Evolutionary conservation across 2,113 vertebrate species (phyloP), one percentile per base, ranked within the genome.

Genomic region (Xiphorhynchus elegans): DNA sequence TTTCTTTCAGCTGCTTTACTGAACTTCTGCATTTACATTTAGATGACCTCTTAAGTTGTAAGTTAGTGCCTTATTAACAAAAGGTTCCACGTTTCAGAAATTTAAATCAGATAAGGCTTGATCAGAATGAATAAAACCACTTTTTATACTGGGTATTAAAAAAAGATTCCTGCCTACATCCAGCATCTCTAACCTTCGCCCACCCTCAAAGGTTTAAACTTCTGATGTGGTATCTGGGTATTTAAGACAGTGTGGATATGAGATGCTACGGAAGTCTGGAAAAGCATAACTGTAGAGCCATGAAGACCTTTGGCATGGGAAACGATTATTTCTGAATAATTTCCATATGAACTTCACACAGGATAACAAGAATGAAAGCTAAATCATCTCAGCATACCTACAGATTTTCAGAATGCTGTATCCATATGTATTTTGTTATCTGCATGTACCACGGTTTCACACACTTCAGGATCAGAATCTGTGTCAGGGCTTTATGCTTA

Each of bases 21-120:
- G 26, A 56, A 79, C n/a, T 82, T 87, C 62, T 72, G 37, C 73
- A 90, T 88, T 89, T 95, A 77, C 93, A 94, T 94, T 95, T 89
- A 86, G 60, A 93, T 81, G 73, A 78, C 53, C 72, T 75, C 55
- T 17, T 94, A 75, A 81, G 93, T 33, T 69, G 9, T 67, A 91
- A 87, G 49, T 46, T 67, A 79, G 23, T 70, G 33, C 17, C n/a
- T 89, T 92, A 90, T 35, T 93, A 88, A 47, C 74, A 68, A 93
- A 96, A 80, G 31, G 75, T 64, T 70, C 79, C 19, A 52, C 14
- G 42, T 81, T 90, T 84, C 52, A 82, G 72, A 95, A 91, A 91
- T 68, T 78, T 69, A 44, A 90, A 83, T 74, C 55, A 63, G 46
- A 33, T 40, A 60, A 47, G 17, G 29, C 25, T 56, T 83, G 49